Conservation (phyloP, 2,888 invertebrate species). For the Drosophila lacicola region DNA sequence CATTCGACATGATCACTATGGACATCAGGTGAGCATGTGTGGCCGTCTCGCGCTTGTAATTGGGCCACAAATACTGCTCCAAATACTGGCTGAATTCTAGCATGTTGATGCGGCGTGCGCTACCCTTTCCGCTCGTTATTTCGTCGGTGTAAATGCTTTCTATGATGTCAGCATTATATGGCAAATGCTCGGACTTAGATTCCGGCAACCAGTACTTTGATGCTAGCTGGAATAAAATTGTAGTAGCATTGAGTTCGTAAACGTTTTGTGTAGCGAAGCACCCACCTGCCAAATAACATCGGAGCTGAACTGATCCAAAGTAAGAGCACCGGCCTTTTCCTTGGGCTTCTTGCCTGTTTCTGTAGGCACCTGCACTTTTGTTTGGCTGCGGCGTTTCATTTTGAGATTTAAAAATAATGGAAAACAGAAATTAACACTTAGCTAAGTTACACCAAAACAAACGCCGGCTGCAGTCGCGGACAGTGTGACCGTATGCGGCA, state of each 20-base stretch:
- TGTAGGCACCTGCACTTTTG: conserved; percentile 17
- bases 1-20: conserved; percentile 99
- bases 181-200: conserved; percentile 89
- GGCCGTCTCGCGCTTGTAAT: conserved; percentile 91
- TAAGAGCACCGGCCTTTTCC: conserved; percentile 83
- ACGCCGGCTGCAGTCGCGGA: conserved; percentile 50
- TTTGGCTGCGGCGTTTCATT: conserved; percentile 70
- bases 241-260: conserved; percentile 14
- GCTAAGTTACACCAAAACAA: conserved; percentile 46
- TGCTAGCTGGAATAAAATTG: conserved; percentile 88
- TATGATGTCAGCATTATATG: conserved; percentile 91
- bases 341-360: conserved; percentile 45
- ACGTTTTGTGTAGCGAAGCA: conserved; percentile 44
- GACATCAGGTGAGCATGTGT: conserved; percentile 96
- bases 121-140: conserved; percentile 92
- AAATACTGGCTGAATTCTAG: conserved; percentile 98
- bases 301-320: conserved; percentile 95
- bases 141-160: conserved; percentile 96
- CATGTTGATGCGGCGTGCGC: conserved; percentile 96
- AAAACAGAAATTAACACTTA: conserved; percentile 11
- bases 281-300: conserved; percentile 95
- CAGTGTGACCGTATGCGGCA: conserved; percentile 27
- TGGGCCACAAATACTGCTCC: conserved; percentile 98
- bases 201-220: conserved; percentile 97
- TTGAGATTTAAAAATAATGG: background rate